Evolutionary conservation across 2,113 vertebrate genomes (phyloP).

Genomic region (Leucopternis melanops): DNA sequence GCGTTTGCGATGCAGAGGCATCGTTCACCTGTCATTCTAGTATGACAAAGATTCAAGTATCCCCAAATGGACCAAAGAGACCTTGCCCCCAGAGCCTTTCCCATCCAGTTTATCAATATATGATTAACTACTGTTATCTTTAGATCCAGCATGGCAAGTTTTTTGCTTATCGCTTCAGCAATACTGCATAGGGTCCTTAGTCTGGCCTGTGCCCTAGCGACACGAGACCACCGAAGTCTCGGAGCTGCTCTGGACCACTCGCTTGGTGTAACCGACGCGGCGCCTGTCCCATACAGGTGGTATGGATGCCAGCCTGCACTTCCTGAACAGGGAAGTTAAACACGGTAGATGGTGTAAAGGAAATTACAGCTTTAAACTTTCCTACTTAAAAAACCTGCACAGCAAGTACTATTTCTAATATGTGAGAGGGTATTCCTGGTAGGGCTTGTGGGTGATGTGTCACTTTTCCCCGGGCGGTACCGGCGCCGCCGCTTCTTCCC

Average conservation of each 20-base stretch:
- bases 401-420: too few relatives aligned
- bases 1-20: not conserved
- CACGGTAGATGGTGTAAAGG: too few relatives aligned
- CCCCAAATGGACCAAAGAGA: not conserved
- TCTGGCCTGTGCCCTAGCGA: too few relatives aligned
- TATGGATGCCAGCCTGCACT: too few relatives aligned
- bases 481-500: too few relatives aligned
- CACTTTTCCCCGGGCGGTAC: too few relatives aligned
- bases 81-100: not conserved
- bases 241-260: accelerated
- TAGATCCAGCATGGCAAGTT: not conserved
- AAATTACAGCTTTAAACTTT: too few relatives aligned
- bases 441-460: too few relatives aligned
- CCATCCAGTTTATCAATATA: not conserved
- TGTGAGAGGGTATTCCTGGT: too few relatives aligned
- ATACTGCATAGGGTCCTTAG: accelerated
- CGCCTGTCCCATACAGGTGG: too few relatives aligned
- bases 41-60: not conserved
- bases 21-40: not conserved
- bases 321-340: too few relatives aligned
- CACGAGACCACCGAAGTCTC: accelerated
- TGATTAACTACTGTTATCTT: not conserved
- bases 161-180: not conserved
- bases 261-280: accelerated
- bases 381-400: too few relatives aligned